Evolutionary conservation across 2,888 invertebrate genomes (phyloP), one percentile per base, ranked within the genome.

Genomic region (Polymixis flavicincta): DNA sequence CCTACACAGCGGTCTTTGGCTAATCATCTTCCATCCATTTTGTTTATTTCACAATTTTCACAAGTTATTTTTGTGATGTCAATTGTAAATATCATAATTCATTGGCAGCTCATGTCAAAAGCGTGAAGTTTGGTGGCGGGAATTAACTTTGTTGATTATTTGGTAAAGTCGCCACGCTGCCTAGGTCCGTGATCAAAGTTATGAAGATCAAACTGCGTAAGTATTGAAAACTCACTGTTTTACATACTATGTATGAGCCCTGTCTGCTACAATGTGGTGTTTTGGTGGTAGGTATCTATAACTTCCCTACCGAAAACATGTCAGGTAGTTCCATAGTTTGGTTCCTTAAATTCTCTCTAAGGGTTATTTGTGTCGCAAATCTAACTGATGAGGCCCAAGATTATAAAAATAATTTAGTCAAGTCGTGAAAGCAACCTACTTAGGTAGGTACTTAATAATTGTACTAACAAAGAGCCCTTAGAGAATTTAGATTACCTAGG

Each of bases 131-230:
- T 90, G 86, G 85, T 90, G 92, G 92, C 92, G 92, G 91, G 92
- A 92, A 91, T 87, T 90, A 88, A 89, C 88, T 88, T 91, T 89
- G 87, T 90, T 87, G 89, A 86, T 86, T 82, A 85, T 88, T 92
- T 89, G 90, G 90, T 87, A 90, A 93, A 93, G 90, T 93, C 92
- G 92, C 90, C 95, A 96, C 94, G 94, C 95, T 95, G 94, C 94
- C 94, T 88, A 96, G 92, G 89, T 96, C 96, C 85, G 95, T 96
- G 92, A 96, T 96, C 88, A 96, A 95, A 94, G 96, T 96, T 90
- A 96, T 96, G 96, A 96, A 96, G 94, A 96, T 96, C 89, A 96
- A 96, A 93, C 91, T 96, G 92, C 96, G 96, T 96, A 87, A 96
- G 96, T 94, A 83, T 77, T 70, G 48, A 60, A 61, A 50, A 50